These are phyloP conservation scores for Trichogramma pretiosum DNA, from an alignment of 1,140 invertebrate genomes.

Conservation along the genomic window DNA sequence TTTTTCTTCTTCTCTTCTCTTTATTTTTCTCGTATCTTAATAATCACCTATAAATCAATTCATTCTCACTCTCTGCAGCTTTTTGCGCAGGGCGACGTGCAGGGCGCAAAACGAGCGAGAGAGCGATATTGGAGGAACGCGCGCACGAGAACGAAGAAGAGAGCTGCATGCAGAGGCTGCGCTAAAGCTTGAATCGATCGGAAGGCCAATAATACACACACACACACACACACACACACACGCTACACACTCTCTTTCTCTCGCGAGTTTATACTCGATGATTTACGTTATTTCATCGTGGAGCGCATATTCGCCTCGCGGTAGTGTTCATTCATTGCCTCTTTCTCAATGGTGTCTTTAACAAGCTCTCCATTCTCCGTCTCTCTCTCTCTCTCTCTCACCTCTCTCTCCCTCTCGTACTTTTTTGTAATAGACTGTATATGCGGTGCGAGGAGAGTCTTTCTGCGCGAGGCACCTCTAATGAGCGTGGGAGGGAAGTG, in stretches of 20 bases:
- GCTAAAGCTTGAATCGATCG: conserved; percentile 2
- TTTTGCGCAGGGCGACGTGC: too few relatives aligned
- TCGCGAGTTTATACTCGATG: too few relatives aligned
- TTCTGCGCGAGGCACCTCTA: background rate
- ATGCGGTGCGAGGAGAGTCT: too few relatives aligned
- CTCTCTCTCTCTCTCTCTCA: background rate
- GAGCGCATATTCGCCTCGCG: background rate
- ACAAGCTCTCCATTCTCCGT: background rate
- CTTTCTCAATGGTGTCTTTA: background rate
- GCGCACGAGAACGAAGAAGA: background rate
- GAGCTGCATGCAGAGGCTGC: background rate
- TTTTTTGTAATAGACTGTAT: too few relatives aligned
- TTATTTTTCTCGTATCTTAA: conserved; percentile 7
- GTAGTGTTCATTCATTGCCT: background rate
- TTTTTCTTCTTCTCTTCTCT: too few relatives aligned
- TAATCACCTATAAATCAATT: conserved; percentile 12
- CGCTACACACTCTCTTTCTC: too few relatives aligned
- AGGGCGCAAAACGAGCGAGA: too few relatives aligned
- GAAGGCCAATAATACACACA: background rate
- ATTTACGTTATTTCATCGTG: conserved; percentile 7
- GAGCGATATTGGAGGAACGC: background rate
- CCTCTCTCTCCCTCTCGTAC: background rate
- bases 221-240: too few relatives aligned
- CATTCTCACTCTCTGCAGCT: background rate
- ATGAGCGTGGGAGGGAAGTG: background rate